phyloP scores from a whole-genome alignment of 2,888 invertebrate species.

The Dicranocentrus wangi region DNA sequence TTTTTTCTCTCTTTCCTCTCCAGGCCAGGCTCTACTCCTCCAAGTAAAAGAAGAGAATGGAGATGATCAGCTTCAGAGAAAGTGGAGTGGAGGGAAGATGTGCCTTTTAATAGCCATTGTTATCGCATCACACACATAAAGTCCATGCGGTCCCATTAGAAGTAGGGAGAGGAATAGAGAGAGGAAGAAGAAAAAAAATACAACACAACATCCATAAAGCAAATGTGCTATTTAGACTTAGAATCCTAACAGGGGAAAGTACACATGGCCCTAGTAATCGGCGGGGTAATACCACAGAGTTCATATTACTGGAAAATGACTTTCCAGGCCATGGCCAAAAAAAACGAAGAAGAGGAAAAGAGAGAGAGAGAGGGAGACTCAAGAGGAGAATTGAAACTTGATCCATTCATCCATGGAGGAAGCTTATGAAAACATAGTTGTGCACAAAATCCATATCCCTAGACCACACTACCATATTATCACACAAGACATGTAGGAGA shows the following conservation, averaged over 20 bases:
- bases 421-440: slow-evolving; percentile 1
- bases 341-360: not conserved
- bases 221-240: slow-evolving; percentile 13
- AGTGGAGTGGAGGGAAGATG: slow-evolving; percentile 12
- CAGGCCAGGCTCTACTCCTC: not conserved
- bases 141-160: slow-evolving; percentile 30
- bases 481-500: slow-evolving; percentile 15
- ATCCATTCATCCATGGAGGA: slow-evolving; percentile 50
- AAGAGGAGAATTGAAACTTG: slow-evolving; percentile 48
- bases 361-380: not conserved
- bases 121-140: slow-evolving; percentile 44
- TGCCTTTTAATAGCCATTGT: slow-evolving; percentile 50
- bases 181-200: slow-evolving; percentile 18
- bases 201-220: slow-evolving; percentile 23
- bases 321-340: slow-evolving; percentile 31
- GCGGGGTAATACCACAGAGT: slow-evolving; percentile 26
- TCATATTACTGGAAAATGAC: slow-evolving; percentile 63
- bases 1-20: slow-evolving; percentile 1
- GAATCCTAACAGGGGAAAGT: not conserved
- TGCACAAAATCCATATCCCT: not conserved
- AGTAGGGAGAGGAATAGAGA: not conserved
- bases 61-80: slow-evolving; percentile 14
- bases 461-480: not conserved
- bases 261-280: not conserved
- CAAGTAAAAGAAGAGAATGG: not conserved